Evolutionary conservation across 92 coral and sea anemone species (phyloP), one percentile per base, ranked within the genome.

Genomic region (Anthopleura xanthogrammica): DNA sequence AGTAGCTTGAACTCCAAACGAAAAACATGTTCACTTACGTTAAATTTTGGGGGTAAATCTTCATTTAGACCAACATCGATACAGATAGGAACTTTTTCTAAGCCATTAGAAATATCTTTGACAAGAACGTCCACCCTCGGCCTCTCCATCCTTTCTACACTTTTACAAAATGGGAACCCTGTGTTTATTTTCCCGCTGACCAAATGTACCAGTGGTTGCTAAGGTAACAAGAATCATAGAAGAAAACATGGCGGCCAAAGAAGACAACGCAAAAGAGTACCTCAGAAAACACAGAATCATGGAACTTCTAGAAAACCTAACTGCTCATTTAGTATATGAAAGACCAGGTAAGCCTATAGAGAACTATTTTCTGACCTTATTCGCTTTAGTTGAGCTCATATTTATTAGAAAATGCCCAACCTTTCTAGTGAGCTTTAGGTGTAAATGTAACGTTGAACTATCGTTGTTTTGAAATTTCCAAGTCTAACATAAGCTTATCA

Each of bases 221-320:
- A 85, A 48, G 75, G 93, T 85, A 83, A 90, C 93, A 50, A 9
- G 40, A 17, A 56, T 52, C 19, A 43, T 52, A 24, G 52, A 55
- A 16, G 62, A 60, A 71, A 93, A 95, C 80, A 96, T 94, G 98
- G 99, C 97, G 92, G 91, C 88, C 81, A 90, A 87, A 80, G 98
- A 96, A 64, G 85, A 76, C n/a, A 64, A 79, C 55, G 92, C 98
- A 1, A 83, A 90, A 81, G 95, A 92, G 29, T 96, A 96, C 60
- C 86, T 96, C 23, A 93, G 83, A 82, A 92, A 88, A 55, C 99
- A 96, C 89, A 86, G 85, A 82, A 92, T 96, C 60, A 84, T 94
- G 90, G 99, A 96, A 80, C 77, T 96, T 57, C 90, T 96, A 76
- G 97, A 96, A 77, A 94, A 96, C 68, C 70, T 96, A 85, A 96